Base-by-base conservation (phyloP, 2,113 vertebrate genomes). In the Orthonyx spaldingii region DNA sequence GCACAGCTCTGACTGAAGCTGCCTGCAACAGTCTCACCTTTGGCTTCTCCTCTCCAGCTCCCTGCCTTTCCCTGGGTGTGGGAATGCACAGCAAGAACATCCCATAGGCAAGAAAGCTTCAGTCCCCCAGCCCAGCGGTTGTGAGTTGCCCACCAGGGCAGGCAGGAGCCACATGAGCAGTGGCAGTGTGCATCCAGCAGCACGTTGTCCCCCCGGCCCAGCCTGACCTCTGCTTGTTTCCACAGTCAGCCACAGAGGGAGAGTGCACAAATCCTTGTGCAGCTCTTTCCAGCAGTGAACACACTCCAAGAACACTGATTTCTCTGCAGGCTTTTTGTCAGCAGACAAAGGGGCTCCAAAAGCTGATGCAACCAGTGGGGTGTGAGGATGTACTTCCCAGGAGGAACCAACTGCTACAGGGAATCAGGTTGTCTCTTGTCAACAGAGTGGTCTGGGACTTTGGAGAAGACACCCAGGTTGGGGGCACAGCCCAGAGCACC, bases 181-280 rank as follows among this genome's bases (percentile, higher is more conserved):
- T 6, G 4, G 27, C 77, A 74, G 28, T 3, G 4, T 30, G 22
- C 68, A 55, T 10, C 33, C 42, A 19, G 56, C 50, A 83, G 53
- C 6, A 3, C 0, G 0, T 1, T 27, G n/a, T 27, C 35, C 64
- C 59, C 41, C 6, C 0, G 0, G 39, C 2, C 1, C 0, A 65
- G 55, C n/a, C 74, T 77, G 64, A 16, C 59, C 30, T 81, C 56
- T 5, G 2, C 5, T 6, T 35, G 15, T 39, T 39, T 53, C 60
- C 42, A 32, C 3, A 42, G 20, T 11, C 55, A 65, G 74, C 23
- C 14, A 3, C 69, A 59, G 17, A 61, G 21, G 21, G 27, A 81
- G 37, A 70, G 16, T 12, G 35, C n/a, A n/a, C n/a, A 86, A 83
- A 71, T 37, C 47, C 52, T 23, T 27, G 52, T 46, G 53, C 28